phyloP scores from a whole-genome alignment of 2,113 vertebrate species.

The Pteruthius melanotis region DNA sequence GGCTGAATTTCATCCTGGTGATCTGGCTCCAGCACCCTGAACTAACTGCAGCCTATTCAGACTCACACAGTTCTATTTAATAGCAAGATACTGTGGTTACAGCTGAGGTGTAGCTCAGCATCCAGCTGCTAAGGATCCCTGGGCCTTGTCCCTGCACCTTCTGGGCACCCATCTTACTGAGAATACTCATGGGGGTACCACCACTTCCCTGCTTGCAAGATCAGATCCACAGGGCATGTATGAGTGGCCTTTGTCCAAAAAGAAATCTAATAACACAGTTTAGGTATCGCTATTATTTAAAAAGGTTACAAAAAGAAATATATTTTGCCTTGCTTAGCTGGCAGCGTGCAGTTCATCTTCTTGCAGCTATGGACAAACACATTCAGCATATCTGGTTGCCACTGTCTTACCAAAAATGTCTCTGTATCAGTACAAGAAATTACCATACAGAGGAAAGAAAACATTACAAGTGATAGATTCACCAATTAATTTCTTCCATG shows the following conservation, averaged over 20 bases:
- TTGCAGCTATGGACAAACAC: background rate
- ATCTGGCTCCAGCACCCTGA: conserved; percentile 16
- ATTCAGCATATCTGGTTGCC: background rate
- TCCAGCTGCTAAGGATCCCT: background rate
- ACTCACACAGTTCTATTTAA: background rate
- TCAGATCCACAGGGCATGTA: background rate
- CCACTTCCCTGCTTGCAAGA: background rate
- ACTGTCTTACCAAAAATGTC: background rate
- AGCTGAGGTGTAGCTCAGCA: background rate
- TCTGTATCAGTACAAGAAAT: background rate
- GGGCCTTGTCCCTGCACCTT: background rate
- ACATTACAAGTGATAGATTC: background rate
- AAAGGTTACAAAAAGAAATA: background rate
- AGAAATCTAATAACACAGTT: background rate
- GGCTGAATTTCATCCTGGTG: conserved; percentile 14
- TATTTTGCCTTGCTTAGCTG: background rate
- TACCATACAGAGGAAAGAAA: background rate
- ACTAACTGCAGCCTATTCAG: conserved; percentile 30
- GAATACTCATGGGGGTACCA: background rate
- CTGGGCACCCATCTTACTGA: background rate
- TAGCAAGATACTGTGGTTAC: background rate
- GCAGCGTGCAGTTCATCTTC: background rate
- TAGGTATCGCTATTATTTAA: background rate
- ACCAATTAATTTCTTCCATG: background rate
- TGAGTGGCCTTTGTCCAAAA: background rate